These are phyloP conservation scores for Noctua comes DNA, from an alignment of 2,888 invertebrate genomes.

Conservation along the genomic window DNA sequence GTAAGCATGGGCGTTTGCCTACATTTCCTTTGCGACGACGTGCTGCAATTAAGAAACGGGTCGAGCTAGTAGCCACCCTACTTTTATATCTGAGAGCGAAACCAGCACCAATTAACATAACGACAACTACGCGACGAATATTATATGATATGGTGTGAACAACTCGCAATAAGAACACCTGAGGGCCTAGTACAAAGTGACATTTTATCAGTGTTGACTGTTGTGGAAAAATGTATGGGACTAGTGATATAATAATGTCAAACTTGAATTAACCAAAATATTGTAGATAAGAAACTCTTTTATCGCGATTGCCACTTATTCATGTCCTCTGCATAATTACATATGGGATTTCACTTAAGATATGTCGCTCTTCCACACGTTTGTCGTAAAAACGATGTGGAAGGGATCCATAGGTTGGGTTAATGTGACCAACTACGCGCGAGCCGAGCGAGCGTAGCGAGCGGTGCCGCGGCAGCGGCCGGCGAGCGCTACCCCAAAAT, in stretches of 20 bases:
- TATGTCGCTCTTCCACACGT: neutral
- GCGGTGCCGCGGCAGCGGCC: no score
- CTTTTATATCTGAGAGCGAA: conserved; percentile 26
- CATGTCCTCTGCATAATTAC: neutral
- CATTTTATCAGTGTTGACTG: neutral
- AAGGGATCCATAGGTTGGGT: no score
- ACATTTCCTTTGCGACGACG: conserved; percentile 51
- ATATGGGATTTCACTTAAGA: neutral
- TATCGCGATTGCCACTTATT: neutral
- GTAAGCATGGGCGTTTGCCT: conserved; percentile 37
- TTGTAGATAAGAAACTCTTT: neutral
- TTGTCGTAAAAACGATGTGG: no score
- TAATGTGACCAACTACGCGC: no score
- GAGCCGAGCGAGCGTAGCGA: no score
- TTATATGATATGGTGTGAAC: conserved; percentile 3
- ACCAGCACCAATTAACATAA: conserved; percentile 43
- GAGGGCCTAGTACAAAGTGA: neutral
- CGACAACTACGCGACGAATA: conserved; percentile 21
- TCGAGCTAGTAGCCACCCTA: conserved; percentile 33
- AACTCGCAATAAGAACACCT: neutral
- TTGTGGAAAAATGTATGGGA: neutral
- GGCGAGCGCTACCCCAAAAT: no score
- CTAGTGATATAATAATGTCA: neutral
- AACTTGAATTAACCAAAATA: neutral
- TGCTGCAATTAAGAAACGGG: conserved; percentile 59